phyloP scores from a whole-genome alignment of 2,888 invertebrate genomes.

The Pheosia gnoma region DNA sequence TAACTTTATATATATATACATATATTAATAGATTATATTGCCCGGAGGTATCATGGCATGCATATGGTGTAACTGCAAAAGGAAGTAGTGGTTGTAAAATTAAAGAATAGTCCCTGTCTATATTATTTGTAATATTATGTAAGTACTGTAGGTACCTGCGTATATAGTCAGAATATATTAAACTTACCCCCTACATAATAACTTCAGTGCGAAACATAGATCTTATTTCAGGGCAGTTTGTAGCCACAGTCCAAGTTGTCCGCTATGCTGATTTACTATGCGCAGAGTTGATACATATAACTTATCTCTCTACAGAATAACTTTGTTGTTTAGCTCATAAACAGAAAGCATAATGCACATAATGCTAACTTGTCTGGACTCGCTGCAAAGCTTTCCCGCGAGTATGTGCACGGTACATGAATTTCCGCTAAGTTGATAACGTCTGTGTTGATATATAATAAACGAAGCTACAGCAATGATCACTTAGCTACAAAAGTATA shows the following conservation, averaged over 20 bases:
- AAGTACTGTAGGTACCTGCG: too few species aligned
- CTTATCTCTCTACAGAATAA: constrained; percentile 2
- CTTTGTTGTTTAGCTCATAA: constrained; percentile 5
- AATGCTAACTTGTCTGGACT: neutral
- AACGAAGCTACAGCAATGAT: too few species aligned
- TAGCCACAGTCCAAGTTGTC: neutral
- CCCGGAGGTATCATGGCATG: too few species aligned
- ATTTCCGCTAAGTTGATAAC: neutral
- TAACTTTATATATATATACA: too few species aligned
- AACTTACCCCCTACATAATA: neutral
- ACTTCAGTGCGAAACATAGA: neutral
- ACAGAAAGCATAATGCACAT: neutral
- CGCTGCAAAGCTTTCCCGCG: neutral
- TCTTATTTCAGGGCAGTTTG: neutral
- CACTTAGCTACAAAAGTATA: too few species aligned
- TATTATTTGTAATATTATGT: too few species aligned
- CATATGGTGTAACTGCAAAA: too few species aligned
- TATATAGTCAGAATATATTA: neutral
- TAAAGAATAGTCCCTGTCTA: too few species aligned
- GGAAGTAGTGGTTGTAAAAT: too few species aligned
- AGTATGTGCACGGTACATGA: neutral
- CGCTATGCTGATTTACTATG: neutral
- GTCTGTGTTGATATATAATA: neutral
- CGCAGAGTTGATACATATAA: constrained; percentile 6
- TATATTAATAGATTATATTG: too few species aligned